Evolutionary conservation across 2,113 vertebrate genomes (phyloP), one percentile per base, ranked within the genome.

Genomic region (Equus quagga): DNA sequence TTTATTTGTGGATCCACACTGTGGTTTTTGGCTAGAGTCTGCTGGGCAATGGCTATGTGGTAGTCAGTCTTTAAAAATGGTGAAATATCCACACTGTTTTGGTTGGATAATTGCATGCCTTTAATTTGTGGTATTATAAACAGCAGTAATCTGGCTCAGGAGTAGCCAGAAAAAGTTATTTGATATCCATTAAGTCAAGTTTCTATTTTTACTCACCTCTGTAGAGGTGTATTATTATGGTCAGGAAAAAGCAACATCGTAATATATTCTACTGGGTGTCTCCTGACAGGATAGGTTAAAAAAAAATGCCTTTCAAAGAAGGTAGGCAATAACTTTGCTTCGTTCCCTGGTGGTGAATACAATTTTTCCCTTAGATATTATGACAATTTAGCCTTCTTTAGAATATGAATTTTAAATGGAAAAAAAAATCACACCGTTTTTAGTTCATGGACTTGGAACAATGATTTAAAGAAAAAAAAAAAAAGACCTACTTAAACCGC

Each of bases 71-170:
- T 96, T 93, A 21, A 85, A 93, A 97, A 79, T 60, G 41, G 56
- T 89, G 31, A 44, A 94, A 98, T 51, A 75, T 12, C 60, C 82
- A 93, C 46, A 85, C 28, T 90, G 79, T 80, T 94, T 97, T 87
- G 86, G 81, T 95, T 97, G 93, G 95, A 89, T 91, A 87, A 93
- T 93, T 96, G 21, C 17, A 69, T 58, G 58, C 41, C 58, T 94
- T 95, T 97, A 94, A 88, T 95, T 96, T 96, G 97, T 81, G 82
- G 79, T 72, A 73, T 78, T 79, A 67, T 81, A 98, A 97, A 97
- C 85, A 97, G 73, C 41, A 64, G 56, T 91, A 91, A 86, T 65
- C 41, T 93, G 79, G 83, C 26, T 97, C n/a, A 56, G 46, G 65
- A 90, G 41, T 51, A 81, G 72, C 76, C 72, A 85, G 84, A 58